Conservation (phyloP, 2,888 invertebrate species). For the Argyresthia goedartella region DNA sequence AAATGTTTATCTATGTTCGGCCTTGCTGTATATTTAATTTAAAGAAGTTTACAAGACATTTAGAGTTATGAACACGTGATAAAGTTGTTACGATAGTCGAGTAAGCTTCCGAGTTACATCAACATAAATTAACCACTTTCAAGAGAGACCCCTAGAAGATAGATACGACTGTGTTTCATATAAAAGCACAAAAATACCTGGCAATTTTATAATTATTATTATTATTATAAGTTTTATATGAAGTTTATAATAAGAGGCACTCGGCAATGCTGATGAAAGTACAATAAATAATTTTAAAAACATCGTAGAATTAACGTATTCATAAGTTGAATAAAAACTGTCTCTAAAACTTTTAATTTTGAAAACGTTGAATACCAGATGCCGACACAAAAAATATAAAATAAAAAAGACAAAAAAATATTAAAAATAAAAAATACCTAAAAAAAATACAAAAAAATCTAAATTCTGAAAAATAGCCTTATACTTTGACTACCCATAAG, state of each 20-base stretch:
- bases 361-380: conserved; percentile 35
- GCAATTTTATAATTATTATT: conserved; percentile 27
- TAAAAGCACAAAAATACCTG: conserved; percentile 23
- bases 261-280: conserved; percentile 53
- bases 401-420: conserved; percentile 31
- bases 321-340: conserved; percentile 61
- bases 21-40: too few species aligned
- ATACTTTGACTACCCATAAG: conserved; percentile 33
- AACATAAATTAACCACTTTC: too few species aligned
- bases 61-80: too few species aligned
- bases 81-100: too few species aligned
- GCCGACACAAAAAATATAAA: conserved; percentile 31
- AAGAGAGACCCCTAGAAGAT: too few species aligned
- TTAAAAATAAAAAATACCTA: conserved; percentile 30
- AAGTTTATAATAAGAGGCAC: conserved; percentile 54
- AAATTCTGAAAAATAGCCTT: conserved; percentile 32
- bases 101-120: too few species aligned
- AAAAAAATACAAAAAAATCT: conserved; percentile 24
- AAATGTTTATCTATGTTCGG: too few species aligned
- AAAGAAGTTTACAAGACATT: too few species aligned
- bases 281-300: conserved; percentile 62
- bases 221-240: conserved; percentile 54
- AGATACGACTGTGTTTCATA: neutral
- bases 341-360: conserved; percentile 54
- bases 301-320: conserved; percentile 32